A percentile compares a stretch with the other conserved stretches of the same genome.
These are phyloP conservation scores for Tipula unca DNA, from an alignment of 2,888 invertebrate genomes.

Conservation along the genomic window DNA sequence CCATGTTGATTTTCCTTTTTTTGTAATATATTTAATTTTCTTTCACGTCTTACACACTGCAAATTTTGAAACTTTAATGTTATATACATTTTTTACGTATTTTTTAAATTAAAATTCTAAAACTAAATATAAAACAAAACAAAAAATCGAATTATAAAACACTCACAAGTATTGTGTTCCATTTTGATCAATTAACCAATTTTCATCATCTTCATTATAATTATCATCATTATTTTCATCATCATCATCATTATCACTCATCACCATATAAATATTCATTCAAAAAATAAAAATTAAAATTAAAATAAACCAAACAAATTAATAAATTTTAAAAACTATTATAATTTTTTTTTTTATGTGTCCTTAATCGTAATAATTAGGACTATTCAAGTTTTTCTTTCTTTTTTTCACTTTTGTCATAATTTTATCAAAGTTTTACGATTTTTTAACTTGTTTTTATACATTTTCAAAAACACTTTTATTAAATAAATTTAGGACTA, in stretches of 20 bases:
- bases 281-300: background rate
- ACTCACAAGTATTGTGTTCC: constrained; percentile 19
- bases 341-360: background rate
- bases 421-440: background rate
- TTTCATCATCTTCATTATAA: constrained; percentile 18
- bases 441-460: background rate
- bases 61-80: background rate
- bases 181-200: constrained; percentile 19
- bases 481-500: background rate
- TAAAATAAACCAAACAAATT: background rate
- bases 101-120: background rate
- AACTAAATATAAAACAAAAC: background rate
- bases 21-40: background rate
- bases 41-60: background rate
- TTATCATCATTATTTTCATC: constrained; percentile 16
- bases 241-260: constrained; percentile 16
- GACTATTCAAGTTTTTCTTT: background rate
- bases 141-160: background rate
- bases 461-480: background rate
- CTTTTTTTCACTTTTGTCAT: background rate
- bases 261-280: constrained; percentile 19
- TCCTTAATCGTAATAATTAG: background rate
- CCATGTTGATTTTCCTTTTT: constrained; percentile 18
- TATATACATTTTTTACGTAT: background rate
- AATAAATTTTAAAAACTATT: background rate